Evolutionary conservation across 2,113 vertebrate genomes (phyloP).

Genomic region (Ophiodon elongatus): DNA sequence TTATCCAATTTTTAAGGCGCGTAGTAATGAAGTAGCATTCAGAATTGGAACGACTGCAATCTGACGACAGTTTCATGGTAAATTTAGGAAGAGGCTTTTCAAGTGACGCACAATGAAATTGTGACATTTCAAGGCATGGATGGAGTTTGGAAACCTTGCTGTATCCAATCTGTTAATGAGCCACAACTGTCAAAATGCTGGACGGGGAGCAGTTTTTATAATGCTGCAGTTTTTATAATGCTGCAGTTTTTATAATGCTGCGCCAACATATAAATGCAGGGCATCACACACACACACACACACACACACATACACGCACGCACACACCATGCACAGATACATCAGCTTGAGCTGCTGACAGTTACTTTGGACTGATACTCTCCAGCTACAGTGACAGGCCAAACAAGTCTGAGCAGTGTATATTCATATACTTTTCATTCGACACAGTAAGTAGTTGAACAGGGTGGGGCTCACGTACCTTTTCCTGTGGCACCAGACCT

Average conservation of each 20-base stretch:
- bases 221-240: too few species aligned
- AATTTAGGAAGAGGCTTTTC: conserved; percentile 65
- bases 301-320: conserved; percentile 8
- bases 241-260: neutral
- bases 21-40: conserved; percentile 56
- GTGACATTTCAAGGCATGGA: conserved; percentile 54
- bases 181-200: conserved; percentile 63
- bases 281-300: conserved; percentile 13
- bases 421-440: conserved; percentile 76
- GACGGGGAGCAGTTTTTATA: conserved; percentile 29
- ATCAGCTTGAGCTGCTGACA: conserved; percentile 64
- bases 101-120: conserved; percentile 65
- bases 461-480: conserved; percentile 60
- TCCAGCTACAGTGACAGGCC: conserved; percentile 69
- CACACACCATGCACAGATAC: conserved; percentile 18
- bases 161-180: conserved; percentile 66
- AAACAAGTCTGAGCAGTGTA: conserved; percentile 87
- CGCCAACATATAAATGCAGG: conserved; percentile 46
- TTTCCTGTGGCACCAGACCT: conserved; percentile 60
- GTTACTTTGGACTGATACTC: conserved; percentile 58
- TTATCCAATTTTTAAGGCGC: conserved; percentile 39
- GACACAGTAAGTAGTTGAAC: conserved; percentile 83
- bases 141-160: conserved; percentile 48
- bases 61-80: conserved; percentile 71
- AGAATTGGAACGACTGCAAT: conserved; percentile 54